Evolutionary conservation across 2,113 vertebrate genomes (phyloP).

Genomic region (Paramormyrops kingsleyae): DNA sequence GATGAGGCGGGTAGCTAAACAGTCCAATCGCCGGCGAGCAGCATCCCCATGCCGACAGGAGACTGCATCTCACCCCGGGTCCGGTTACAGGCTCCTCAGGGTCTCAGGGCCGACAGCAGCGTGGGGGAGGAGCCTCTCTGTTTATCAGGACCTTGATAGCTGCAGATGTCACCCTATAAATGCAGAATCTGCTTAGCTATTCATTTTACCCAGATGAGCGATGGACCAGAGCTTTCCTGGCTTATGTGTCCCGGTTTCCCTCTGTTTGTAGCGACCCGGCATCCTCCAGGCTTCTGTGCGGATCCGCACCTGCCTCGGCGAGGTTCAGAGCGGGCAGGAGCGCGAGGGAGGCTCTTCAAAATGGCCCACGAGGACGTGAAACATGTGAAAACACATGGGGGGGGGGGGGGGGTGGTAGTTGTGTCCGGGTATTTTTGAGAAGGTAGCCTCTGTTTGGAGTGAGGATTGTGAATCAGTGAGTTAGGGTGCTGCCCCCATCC

Average conservation of each 20-base stretch:
- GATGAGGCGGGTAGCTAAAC: slow-evolving; percentile 57
- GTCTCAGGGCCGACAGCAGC: neutral
- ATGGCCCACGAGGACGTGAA: neutral
- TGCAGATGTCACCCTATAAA: neutral
- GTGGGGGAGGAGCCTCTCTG: neutral
- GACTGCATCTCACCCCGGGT: slow-evolving; percentile 47
- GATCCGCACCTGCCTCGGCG: neutral
- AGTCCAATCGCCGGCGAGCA: slow-evolving; percentile 57
- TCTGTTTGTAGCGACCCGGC: neutral
- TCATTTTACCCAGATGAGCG: neutral
- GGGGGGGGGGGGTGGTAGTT: neutral
- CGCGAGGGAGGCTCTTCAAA: neutral
- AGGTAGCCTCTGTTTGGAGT: neutral
- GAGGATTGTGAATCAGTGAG: neutral
- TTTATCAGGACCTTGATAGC: neutral
- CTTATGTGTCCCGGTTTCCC: neutral
- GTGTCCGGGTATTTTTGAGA: neutral
- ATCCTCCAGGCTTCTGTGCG: neutral
- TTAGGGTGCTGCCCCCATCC: neutral
- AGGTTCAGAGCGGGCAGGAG: neutral
- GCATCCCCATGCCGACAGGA: slow-evolving; percentile 51
- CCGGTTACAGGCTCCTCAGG: neutral
- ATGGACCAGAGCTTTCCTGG: neutral
- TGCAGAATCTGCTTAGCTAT: neutral
- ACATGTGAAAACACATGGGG: neutral